Base-by-base conservation (phyloP, 2,797 vertebrate species). In the Heteromormyrus szaboi region DNA sequence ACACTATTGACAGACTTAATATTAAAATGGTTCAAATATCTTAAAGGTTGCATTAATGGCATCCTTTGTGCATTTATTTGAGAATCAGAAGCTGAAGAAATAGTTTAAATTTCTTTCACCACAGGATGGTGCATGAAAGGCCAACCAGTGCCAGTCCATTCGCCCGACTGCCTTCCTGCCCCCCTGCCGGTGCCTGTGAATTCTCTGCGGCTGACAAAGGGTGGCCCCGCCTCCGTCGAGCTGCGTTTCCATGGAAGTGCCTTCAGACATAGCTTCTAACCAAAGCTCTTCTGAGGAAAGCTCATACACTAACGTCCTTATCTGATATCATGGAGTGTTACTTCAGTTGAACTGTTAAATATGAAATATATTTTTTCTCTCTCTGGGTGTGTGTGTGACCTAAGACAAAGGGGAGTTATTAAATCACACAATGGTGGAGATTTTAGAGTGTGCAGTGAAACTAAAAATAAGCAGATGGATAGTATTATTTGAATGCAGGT, bases 191-290 rank as follows among this genome's bases (percentile, higher is more conserved):
- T 56, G 25, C 25, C 51, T 56, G 81, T 25, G 19, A n/a, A 11
- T 46, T 29, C 14, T 86, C 29, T 59, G 81, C 50, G 4, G 81
- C 44, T 51, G 17, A 41, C 85, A 44, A 7, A 59, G 53, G 25
- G 53, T 25, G 17, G 85, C 51, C 51, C 33, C 85, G 85, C 53
- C 85, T 37, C 53, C 29, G 2, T 1, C 14, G 19, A 86, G 17
- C 85, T 86, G 33, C 3, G 19, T 86, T 86, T 86, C 85, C 85
- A 59, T 86, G 85, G 85, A 86, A 86, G 85, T 41, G 53, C 29
- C 14, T 59, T 86, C 51, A 59, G 50, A 86, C n/a, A 19, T 33
- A 41, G 33, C 53, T 17, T 33, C 85, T 86, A 59, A 87, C 54
- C 86, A 44, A 68, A 53, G 11, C 59, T 50, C 37, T 87, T 87